Evolutionary conservation across 2,797 vertebrate genomes (phyloP), one percentile per base, ranked within the genome.

Genomic region (Melanotaenia boesemani): DNA sequence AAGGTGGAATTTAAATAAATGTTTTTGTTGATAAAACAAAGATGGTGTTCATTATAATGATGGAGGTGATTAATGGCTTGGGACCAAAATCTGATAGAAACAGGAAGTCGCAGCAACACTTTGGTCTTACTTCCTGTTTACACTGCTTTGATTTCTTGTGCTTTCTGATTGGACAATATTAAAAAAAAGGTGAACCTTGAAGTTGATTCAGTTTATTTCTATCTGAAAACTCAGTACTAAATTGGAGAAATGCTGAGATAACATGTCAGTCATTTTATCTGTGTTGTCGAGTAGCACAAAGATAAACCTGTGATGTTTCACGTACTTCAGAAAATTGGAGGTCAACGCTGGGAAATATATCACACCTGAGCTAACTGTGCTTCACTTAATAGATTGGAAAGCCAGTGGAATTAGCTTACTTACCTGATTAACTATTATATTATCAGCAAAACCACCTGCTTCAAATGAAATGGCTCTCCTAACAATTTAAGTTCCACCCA

Each of bases 81-180:
- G 72, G 84, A 89, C 83, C 82, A 85, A 88, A 81, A 76, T 50
- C 26, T 63, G 68, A 81, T 50, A 34, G 68, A 72, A 71, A 79
- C 69, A 84, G 84, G 81, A 83, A 84, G 84, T 76, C 9, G 32
- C 55, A 50, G 59, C 26, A 64, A 74, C 41, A 61, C 54, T 72
- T 81, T 36, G 50, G 66, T 65, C 71, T 76, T 60, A 85, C 74
- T 89, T 90, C 85, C 88, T 92, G 89, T 90, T 86, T 85, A 68
- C 80, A 70, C 84, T 77, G 75, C 74, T 86, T 87, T 88, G 79
- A 60, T 86, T 86, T 87, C 74, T 82, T 88, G 85, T 91, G 83
- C 83, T 86, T 88, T 82, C 74, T 84, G 83, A 64, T 77, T 72
- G 86, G 82, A 87, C 22, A 16, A 78, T 72, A 92, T 88, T 91